Evolutionary conservation across 2,113 vertebrate species (phyloP), one percentile per base, ranked within the genome.

Genomic region (Camelus bactrianus): DNA sequence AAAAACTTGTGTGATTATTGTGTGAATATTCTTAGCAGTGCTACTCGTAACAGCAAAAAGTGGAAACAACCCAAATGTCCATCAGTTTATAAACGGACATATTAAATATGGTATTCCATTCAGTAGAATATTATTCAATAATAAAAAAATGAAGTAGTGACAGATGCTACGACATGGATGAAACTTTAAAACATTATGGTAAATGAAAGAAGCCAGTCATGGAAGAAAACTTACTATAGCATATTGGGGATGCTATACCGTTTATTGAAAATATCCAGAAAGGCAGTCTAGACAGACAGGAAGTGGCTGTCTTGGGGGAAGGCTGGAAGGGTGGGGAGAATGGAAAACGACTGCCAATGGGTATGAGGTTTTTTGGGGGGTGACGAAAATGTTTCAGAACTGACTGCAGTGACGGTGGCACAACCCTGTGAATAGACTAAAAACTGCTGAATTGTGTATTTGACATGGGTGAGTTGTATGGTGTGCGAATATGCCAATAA

Each of bases 401-500:
- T 30, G 65, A 67, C 8, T 11, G 19, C 20, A 24, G 60, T 42
- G 32, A 82, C 0, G n/a, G 22, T 2, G 11, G 32, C 38, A 22
- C 16, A 67, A 26, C 20, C 28, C 60, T 38, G 28, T 12, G 35
- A 60, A n/a, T 6, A 4, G 13, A 19, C 4, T 15, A 19, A 17
- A 54, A 15, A 15, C 64, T 22, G 38, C 12, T 32, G 73, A 90
- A 15, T 11, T 50, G 17, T 8, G 19, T 9, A 56, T 15, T 32
- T 70, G 20, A 32, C 42, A 14, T 6, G 6, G 22, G 24, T 26
- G 26, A 38, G 24, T 13, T 17, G 1, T 14, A 6, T 4, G 0
- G 9, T 13, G 38, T 20, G 3, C 8, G 32, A 48, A 11, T 4
- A 1, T 30, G 35, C 8, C 50, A 30, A 2, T 8, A n/a, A 88